Conservation (phyloP, 2,888 invertebrate species). For the Sphinx pinastri region DNA sequence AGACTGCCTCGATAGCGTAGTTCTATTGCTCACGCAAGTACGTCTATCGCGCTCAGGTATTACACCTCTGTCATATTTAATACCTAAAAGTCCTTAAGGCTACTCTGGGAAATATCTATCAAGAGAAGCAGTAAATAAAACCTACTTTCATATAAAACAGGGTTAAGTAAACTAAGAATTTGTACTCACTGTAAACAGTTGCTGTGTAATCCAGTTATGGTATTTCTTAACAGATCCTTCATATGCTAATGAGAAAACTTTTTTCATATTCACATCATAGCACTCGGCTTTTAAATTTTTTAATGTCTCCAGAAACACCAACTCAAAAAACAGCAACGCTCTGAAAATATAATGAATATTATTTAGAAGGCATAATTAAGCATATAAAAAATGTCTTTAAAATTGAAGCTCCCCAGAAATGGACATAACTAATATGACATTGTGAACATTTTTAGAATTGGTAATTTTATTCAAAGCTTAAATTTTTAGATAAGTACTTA, state of each 20-base stretch:
- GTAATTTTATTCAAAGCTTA: too few species aligned
- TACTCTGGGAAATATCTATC: not conserved
- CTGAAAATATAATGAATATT: slow-evolving; percentile 60
- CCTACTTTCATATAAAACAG: too few species aligned
- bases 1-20: too few species aligned
- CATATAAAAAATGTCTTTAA: too few species aligned
- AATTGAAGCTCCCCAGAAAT: too few species aligned
- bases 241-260: slow-evolving; percentile 87
- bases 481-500: not conserved
- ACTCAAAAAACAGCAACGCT: slow-evolving; percentile 85
- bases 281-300: slow-evolving; percentile 71
- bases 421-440: not conserved
- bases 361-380: not conserved
- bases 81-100: too few species aligned
- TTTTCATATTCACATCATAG: slow-evolving; percentile 83
- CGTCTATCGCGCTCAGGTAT: too few species aligned
- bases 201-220: slow-evolving; percentile 90
- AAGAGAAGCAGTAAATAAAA: not conserved
- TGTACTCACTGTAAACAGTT: slow-evolving; percentile 87
- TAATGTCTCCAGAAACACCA: slow-evolving; percentile 83
- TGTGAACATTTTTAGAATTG: not conserved
- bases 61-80: too few species aligned
- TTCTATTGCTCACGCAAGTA: too few species aligned
- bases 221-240: slow-evolving; percentile 88
- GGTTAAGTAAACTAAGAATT: not conserved